phyloP scores from a whole-genome alignment of 2,888 invertebrate genomes.

The Eumerus sabulonum region DNA sequence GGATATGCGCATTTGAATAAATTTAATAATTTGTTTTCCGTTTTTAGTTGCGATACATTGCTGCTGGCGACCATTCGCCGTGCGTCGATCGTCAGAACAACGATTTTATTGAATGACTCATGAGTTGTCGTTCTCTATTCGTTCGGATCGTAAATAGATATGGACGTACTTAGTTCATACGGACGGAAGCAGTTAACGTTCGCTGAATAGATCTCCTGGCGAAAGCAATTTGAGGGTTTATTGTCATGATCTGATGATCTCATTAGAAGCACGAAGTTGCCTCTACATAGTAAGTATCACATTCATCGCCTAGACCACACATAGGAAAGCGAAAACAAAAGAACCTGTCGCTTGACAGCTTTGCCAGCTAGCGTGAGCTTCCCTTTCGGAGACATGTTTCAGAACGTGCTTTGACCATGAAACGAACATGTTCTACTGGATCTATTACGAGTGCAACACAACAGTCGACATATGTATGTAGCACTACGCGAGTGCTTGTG shows the following conservation, averaged over 20 bases:
- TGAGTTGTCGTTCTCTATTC: not conserved
- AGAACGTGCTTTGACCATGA: constrained; percentile 57
- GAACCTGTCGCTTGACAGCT: constrained; percentile 4
- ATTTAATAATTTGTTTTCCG: constrained; percentile 53
- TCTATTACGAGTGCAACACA: not conserved
- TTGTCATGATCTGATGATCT: constrained; percentile 28
- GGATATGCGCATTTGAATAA: constrained; percentile 53
- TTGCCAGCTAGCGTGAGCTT: too few species aligned
- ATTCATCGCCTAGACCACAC: not conserved
- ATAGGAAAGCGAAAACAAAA: not conserved
- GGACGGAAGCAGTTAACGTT: constrained; percentile 39
- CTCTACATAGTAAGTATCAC: not conserved
- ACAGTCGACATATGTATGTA: not conserved
- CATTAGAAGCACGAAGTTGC: constrained; percentile 19
- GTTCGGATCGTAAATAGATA: constrained; percentile 8
- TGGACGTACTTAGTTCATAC: constrained; percentile 21
- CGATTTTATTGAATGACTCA: constrained; percentile 41
- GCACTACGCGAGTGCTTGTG: constrained; percentile 33
- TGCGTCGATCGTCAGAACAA: constrained; percentile 14
- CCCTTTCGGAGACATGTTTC: constrained; percentile 35
- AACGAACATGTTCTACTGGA: constrained; percentile 55
- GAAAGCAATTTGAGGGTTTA: constrained; percentile 33
- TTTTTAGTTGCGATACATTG: constrained; percentile 14
- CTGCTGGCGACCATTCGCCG: constrained; percentile 23
- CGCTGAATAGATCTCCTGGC: not conserved